Percentiles rank a stretch among this genome's conserved stretches.
These are phyloP conservation scores for Sceliomorpha sp. DNA, from an alignment of 2,888 invertebrate species.

Conservation along the genomic window DNA sequence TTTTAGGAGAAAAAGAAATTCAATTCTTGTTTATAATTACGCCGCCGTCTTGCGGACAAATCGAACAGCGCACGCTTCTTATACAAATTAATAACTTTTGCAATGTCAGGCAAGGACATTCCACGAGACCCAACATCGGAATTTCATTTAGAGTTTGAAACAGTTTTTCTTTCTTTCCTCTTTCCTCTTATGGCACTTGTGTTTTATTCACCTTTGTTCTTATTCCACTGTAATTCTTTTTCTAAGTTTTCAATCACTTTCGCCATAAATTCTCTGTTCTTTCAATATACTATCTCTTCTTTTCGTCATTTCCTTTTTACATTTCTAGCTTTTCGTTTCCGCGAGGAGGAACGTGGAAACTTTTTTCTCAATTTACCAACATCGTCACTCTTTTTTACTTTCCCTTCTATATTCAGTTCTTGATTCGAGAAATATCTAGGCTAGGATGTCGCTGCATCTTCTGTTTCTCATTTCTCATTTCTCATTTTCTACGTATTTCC, in stretches of 20 bases:
- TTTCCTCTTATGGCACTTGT: slow-evolving; percentile 12
- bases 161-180: slow-evolving; percentile 9
- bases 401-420: slow-evolving; percentile 23
- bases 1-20: slow-evolving; percentile 26
- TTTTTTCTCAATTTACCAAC: slow-evolving; percentile 31
- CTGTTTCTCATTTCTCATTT: slow-evolving; percentile 30
- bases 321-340: slow-evolving; percentile 26
- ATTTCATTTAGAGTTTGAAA: no score
- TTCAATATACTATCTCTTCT: slow-evolving; percentile 13
- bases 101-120: no score
- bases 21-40: slow-evolving; percentile 24
- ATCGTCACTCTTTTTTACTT: slow-evolving; percentile 40
- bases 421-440: slow-evolving; percentile 37
- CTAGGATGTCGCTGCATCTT: slow-evolving; percentile 26
- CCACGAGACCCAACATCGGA: no score
- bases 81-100: slow-evolving; percentile 6
- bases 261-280: slow-evolving; percentile 5
- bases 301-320: slow-evolving; percentile 11
- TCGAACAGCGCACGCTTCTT: slow-evolving; percentile 48
- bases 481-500: slow-evolving; percentile 34
- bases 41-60: slow-evolving; percentile 61
- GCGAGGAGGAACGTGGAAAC: slow-evolving; percentile 18
- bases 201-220: not conserved
- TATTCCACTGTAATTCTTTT: slow-evolving; percentile 10
- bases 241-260: slow-evolving; percentile 22